These are phyloP conservation scores for Takifugu rubripes DNA, from an alignment of 2,797 vertebrate genomes.

Conservation along the genomic window DNA sequence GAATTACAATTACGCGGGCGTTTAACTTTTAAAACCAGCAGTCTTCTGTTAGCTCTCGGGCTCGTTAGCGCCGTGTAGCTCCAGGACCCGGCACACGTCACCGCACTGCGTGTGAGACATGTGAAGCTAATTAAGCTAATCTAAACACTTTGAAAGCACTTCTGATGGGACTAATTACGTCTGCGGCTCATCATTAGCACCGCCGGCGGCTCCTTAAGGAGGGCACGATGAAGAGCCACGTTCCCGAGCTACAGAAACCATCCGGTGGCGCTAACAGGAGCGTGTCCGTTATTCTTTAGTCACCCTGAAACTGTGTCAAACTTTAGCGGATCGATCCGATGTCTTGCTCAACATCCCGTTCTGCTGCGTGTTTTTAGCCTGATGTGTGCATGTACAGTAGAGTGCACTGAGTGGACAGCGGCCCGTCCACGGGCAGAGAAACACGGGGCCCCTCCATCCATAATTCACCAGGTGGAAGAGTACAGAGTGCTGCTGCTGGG, in stretches of 20 bases:
- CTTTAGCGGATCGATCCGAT: constrained; percentile 29
- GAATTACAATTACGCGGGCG: constrained; percentile 67
- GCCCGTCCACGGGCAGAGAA: constrained; percentile 62
- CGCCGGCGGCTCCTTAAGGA: constrained; percentile 31
- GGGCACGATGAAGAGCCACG: constrained; percentile 22
- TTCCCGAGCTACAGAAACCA: too few species aligned
- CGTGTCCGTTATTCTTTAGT: too few species aligned
- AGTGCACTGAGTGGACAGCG: constrained; percentile 69
- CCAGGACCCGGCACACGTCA: constrained; percentile 26
- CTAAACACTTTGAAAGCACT: constrained; percentile 68
- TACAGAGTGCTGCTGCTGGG: constrained; percentile 46
- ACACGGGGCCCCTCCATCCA: constrained; percentile 73
- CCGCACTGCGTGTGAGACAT: background rate
- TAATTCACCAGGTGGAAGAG: constrained; percentile 76
- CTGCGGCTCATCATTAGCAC: constrained; percentile 48
- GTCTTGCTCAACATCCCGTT: constrained; percentile 11
- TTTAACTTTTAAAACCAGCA: constrained; percentile 74
- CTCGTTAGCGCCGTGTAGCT: constrained; percentile 37
- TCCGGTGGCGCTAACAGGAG: too few species aligned
- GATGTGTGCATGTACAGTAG: constrained; percentile 59
- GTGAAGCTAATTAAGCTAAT: constrained; percentile 73
- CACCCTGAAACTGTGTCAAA: constrained; percentile 4
- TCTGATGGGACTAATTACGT: constrained; percentile 74
- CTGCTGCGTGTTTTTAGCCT: constrained; percentile 37
- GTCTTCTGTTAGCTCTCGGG: constrained; percentile 46